phyloP scores from a whole-genome alignment of 1,140 invertebrate species.

The Mamestra configurata region DNA sequence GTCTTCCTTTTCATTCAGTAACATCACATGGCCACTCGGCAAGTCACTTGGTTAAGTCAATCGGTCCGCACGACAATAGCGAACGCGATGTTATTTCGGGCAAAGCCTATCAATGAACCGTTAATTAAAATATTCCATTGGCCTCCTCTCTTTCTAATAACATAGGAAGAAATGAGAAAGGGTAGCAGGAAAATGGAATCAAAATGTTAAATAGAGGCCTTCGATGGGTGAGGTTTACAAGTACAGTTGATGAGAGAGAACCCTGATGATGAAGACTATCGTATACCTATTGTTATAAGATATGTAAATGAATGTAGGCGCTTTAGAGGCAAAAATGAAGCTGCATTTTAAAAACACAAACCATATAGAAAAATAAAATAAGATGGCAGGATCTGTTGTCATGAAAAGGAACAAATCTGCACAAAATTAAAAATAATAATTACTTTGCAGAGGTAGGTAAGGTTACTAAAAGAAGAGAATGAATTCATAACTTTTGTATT shows the following conservation, averaged over 20 bases:
- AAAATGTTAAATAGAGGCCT: neutral
- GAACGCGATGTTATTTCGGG: neutral
- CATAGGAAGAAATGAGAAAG: neutral
- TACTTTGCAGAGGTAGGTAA: too few species aligned
- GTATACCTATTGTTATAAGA: too few species aligned
- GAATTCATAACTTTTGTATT: too few species aligned
- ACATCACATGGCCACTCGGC: neutral
- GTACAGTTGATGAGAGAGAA: neutral
- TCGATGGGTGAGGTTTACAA: neutral
- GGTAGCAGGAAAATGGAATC: neutral
- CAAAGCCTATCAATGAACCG: constrained; percentile 5
- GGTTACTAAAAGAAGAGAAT: too few species aligned
- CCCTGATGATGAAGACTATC: too few species aligned
- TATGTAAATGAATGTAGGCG: too few species aligned
- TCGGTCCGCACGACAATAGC: constrained; percentile 6
- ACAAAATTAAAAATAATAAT: too few species aligned
- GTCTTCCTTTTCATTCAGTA: neutral
- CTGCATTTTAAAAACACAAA: too few species aligned
- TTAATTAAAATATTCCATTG: neutral
- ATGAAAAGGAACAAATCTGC: too few species aligned
- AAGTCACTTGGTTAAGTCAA: neutral
- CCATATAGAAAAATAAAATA: too few species aligned
- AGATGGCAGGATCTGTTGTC: too few species aligned
- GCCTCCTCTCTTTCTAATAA: neutral
- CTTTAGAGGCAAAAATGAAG: too few species aligned